A percentile compares a stretch with the other conserved stretches of the same genome.
phyloP scores from a whole-genome alignment of 2,888 invertebrate species.

The Pyralis farinalis region DNA sequence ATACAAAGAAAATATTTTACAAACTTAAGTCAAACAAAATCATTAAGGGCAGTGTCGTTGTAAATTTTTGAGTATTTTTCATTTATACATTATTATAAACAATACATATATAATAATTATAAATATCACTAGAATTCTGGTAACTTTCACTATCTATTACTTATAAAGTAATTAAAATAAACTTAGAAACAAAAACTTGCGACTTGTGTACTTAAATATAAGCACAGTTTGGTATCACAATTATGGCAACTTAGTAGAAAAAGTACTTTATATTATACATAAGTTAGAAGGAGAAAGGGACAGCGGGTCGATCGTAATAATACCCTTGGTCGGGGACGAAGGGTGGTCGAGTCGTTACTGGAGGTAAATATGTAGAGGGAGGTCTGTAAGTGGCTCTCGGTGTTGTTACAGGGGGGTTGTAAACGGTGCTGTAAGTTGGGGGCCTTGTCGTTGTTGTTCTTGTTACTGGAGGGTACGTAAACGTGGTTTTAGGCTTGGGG shows the following conservation, averaged over 20 bases:
- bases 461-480: slow-evolving; percentile 17
- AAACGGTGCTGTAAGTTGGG: slow-evolving; percentile 10
- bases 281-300: slow-evolving; percentile 66
- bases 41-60: slow-evolving; percentile 73
- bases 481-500: slow-evolving; percentile 1
- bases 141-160: slow-evolving; percentile 27
- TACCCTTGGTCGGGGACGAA: slow-evolving; percentile 63
- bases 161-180: slow-evolving; percentile 25
- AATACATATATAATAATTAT: slow-evolving; percentile 26
- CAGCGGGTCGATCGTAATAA: slow-evolving; percentile 65
- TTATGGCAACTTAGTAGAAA: slow-evolving; percentile 57
- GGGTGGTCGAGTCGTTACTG: slow-evolving; percentile 38
- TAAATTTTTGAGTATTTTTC: slow-evolving; percentile 64
- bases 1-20: slow-evolving; percentile 53
- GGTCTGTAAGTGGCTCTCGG: slow-evolving; percentile 21
- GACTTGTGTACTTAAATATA: slow-evolving; percentile 26
- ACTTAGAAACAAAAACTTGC: slow-evolving; percentile 27
- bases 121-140: slow-evolving; percentile 44
- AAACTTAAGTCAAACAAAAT: slow-evolving; percentile 50
- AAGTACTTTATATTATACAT: slow-evolving; percentile 18
- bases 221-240: slow-evolving; percentile 70
- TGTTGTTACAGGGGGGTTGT: slow-evolving; percentile 12
- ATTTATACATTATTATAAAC: slow-evolving; percentile 37
- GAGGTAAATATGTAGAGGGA: slow-evolving; percentile 10
- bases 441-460: slow-evolving; percentile 7